Percentiles rank a stretch among this genome's conserved stretches.
These are phyloP conservation scores for Diachrysia chrysitis DNA, from an alignment of 2,888 invertebrate species.

Conservation along the genomic window DNA sequence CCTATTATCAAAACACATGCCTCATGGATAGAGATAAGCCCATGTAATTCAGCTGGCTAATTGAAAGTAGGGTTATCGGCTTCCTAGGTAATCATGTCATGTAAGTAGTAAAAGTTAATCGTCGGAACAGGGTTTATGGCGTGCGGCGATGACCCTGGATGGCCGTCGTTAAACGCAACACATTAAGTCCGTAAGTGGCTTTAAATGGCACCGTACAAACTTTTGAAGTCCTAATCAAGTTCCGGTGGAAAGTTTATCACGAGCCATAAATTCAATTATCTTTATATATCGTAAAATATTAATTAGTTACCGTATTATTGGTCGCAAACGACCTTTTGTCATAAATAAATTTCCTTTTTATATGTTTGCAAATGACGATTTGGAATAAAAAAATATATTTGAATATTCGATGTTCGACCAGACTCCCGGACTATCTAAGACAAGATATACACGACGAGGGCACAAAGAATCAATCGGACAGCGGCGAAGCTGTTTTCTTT, in stretches of 20 bases:
- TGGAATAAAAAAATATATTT: neutral
- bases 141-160: slow-evolving; percentile 46
- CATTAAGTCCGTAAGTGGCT: slow-evolving; percentile 41
- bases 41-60: slow-evolving; percentile 21
- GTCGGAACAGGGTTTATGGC: slow-evolving; percentile 42
- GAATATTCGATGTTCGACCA: slow-evolving; percentile 23
- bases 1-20: neutral
- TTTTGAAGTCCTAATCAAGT: slow-evolving; percentile 44
- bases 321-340: neutral
- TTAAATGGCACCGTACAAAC: slow-evolving; percentile 32
- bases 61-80: slow-evolving; percentile 38
- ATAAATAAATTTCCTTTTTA: neutral
- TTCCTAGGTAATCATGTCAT: slow-evolving; percentile 40
- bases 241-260: slow-evolving; percentile 17
- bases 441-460: slow-evolving; percentile 76
- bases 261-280: neutral
- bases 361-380: neutral
- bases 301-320: neutral
- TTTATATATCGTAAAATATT: neutral
- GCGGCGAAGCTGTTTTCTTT: slow-evolving; percentile 85
- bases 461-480: slow-evolving; percentile 85
- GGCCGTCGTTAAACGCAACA: slow-evolving; percentile 51
- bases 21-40: neutral
- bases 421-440: slow-evolving; percentile 66
- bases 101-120: slow-evolving; percentile 54